Conservation (phyloP, 2,113 vertebrate genomes). For the Paralichthys olivaceus region DNA sequence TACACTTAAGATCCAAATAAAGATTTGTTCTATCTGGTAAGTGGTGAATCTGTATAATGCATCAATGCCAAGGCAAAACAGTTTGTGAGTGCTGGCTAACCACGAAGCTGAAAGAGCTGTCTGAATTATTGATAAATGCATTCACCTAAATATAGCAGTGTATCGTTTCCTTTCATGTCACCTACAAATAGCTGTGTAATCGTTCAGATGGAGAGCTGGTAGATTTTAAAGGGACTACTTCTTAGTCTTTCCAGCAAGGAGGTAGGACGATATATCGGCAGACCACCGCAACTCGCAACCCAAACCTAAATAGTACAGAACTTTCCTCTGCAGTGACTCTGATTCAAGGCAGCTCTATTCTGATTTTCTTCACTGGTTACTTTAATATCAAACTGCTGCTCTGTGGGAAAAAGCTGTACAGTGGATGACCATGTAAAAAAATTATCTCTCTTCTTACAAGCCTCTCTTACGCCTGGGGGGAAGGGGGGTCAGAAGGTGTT, state of each 20-base stretch:
- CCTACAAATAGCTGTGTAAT: constrained; percentile 25
- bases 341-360: not conserved
- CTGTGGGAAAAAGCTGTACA: not conserved
- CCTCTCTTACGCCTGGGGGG: not conserved
- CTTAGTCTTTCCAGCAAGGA: constrained; percentile 14
- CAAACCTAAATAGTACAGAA: not conserved
- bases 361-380: not conserved
- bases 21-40: not conserved
- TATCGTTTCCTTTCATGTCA: constrained; percentile 50
- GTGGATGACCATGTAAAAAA: not conserved
- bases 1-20: not conserved
- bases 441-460: constrained; percentile 18
- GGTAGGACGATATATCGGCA: not conserved
- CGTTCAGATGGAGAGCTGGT: constrained; percentile 3
- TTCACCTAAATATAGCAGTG: constrained; percentile 67
- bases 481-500: constrained; percentile 31
- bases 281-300: not conserved
- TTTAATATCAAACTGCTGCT: not conserved
- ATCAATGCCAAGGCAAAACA: not conserved
- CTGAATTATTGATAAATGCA: constrained; percentile 72
- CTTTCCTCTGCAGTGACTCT: not conserved
- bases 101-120: constrained; percentile 33
- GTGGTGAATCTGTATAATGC: not conserved
- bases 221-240: constrained; percentile 16
- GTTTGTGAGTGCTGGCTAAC: constrained; percentile 35